A percentile compares a stretch with the other conserved stretches of the same genome.
Conservation (phyloP, 1,140 invertebrate species). For the Drosophila rufa region DNA sequence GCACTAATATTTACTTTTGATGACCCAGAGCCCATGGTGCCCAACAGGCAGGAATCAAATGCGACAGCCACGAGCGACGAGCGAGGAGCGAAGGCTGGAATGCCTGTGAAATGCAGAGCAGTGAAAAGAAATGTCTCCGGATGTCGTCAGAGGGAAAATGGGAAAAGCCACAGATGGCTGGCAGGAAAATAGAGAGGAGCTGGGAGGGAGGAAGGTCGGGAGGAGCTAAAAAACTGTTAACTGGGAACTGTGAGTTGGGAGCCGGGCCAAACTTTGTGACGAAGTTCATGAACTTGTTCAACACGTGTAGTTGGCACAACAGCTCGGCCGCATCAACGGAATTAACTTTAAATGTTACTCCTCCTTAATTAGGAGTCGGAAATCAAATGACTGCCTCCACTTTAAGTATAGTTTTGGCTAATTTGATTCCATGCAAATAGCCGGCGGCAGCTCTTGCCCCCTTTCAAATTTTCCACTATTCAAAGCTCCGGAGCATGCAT, state of each 20-base stretch:
- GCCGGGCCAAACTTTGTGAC: slow-evolving; percentile 38
- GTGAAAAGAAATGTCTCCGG: slow-evolving; percentile 65
- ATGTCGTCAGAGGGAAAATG: slow-evolving; percentile 53
- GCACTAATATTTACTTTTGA: slow-evolving; percentile 24
- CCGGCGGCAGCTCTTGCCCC: slow-evolving; percentile 22
- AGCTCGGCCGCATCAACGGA: slow-evolving; percentile 3
- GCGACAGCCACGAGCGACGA: slow-evolving; percentile 41
- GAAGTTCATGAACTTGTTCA: slow-evolving; percentile 74
- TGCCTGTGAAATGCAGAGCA: slow-evolving; percentile 38
- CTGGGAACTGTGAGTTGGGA: neutral
- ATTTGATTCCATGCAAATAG: slow-evolving; percentile 15
- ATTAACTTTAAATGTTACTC: slow-evolving; percentile 49
- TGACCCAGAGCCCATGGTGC: slow-evolving; percentile 43
- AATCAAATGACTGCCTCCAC: slow-evolving; percentile 51
- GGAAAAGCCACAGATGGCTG: slow-evolving; percentile 44
- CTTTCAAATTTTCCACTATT: slow-evolving; percentile 28
- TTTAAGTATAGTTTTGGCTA: slow-evolving; percentile 23
- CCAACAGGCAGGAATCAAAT: slow-evolving; percentile 39
- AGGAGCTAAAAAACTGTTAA: slow-evolving; percentile 12
- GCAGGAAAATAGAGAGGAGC: neutral
- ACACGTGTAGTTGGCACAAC: slow-evolving; percentile 66
- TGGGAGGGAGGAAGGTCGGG: no score
- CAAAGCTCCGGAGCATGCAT: slow-evolving; percentile 37
- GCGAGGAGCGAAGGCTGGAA: slow-evolving; percentile 32
- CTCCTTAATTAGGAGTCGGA: slow-evolving; percentile 55